Conservation (phyloP, 2,888 invertebrate genomes). For the Glaucopsyche alexis region DNA sequence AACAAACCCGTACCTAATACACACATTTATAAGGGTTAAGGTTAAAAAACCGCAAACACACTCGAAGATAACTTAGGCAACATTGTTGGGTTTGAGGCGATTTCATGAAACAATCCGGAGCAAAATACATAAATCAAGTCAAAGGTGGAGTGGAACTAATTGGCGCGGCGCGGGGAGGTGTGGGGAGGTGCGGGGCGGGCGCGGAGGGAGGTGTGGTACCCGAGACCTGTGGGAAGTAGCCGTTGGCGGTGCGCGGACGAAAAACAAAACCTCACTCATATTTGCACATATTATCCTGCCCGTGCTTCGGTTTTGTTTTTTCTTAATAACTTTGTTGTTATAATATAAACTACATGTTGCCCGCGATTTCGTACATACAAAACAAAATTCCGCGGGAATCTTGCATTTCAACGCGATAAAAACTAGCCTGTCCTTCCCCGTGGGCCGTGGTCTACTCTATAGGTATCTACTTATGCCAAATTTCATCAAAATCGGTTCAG, state of each 20-base stretch:
- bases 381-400: no score
- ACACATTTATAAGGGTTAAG: background rate
- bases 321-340: constrained; percentile 8
- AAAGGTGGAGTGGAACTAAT: constrained; percentile 53
- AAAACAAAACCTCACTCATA: constrained; percentile 12
- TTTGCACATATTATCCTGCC: constrained; percentile 10
- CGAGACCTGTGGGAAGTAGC: constrained; percentile 35
- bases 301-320: background rate
- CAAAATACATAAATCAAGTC: constrained; percentile 36
- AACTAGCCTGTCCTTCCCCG: no score
- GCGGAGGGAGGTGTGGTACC: constrained; percentile 44
- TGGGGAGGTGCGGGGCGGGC: background rate
- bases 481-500: no score
- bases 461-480: no score
- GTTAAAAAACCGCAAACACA: background rate
- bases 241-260: constrained; percentile 40
- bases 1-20: background rate
- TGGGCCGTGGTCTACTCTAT: no score
- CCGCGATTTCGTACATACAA: no score
- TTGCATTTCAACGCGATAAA: no score
- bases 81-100: constrained; percentile 8
- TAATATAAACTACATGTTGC: no score
- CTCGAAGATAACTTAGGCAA: constrained; percentile 6
- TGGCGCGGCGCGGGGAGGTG: constrained; percentile 42
- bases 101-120: constrained; percentile 17